Conservation (phyloP, 1,140 invertebrate species). For the Vanessa tameamea region DNA sequence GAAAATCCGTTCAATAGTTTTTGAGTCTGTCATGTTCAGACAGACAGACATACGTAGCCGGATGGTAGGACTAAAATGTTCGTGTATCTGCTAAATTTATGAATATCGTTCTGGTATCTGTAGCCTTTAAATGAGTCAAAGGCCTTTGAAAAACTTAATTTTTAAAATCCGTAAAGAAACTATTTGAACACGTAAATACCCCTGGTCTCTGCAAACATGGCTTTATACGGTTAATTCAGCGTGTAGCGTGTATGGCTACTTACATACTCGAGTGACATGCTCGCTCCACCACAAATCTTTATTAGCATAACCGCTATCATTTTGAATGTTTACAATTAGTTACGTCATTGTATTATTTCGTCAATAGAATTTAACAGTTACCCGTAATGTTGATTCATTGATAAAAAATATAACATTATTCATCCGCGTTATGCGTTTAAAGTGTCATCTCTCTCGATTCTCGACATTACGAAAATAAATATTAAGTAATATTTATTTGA, state of each 20-base stretch:
- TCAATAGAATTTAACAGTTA: no score
- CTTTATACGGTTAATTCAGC: constrained; percentile 30
- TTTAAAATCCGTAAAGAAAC: background rate
- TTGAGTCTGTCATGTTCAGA: no score
- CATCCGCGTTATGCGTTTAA: no score
- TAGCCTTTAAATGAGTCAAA: background rate
- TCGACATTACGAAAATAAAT: no score
- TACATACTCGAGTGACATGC: constrained; percentile 5
- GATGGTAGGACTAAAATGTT: no score
- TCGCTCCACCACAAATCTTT: constrained; percentile 15
- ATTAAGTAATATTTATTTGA: no score
- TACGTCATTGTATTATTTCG: background rate
- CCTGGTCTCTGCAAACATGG: constrained; percentile 19
- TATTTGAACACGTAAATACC: constrained; percentile 15
- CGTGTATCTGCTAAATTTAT: background rate
- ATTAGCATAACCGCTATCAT: constrained; percentile 30
- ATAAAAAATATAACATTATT: no score
- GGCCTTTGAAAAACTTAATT: background rate
- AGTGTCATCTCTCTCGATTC: no score
- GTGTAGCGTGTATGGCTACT: constrained; percentile 8
- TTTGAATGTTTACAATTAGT: background rate
- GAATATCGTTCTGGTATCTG: background rate
- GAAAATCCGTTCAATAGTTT: no score
- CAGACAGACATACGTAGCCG: no score
- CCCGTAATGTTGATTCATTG: no score